Evolutionary conservation across 2,797 vertebrate genomes (phyloP), one percentile per base, ranked within the genome.

Genomic region (Orientallactaga sibirica): DNA sequence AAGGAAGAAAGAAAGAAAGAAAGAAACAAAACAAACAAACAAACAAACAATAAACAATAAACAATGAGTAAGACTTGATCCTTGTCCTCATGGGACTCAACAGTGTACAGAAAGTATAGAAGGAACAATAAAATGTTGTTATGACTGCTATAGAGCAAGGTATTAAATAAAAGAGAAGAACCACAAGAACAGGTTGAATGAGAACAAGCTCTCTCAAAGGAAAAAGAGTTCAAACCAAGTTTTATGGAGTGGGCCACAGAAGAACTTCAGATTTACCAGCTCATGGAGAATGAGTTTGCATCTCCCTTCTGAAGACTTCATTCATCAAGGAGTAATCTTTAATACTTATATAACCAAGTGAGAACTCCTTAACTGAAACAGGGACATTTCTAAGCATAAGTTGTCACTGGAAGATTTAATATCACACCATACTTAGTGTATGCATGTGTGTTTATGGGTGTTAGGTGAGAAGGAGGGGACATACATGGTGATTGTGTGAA

Each of bases 351-450:
- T 22, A 29, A 70, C 52, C 68, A 86, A 83, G 18, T 88, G 19
- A 81, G 52, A 96, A 92, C 73, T 76, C 68, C 67, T 61, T 74
- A 62, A 91, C 55, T 86, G 52, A 94, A 89, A 92, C 58, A 96
- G 41, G 43, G n/a, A 81, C 2, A 10, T 68, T 76, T 91, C 7
- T 10, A 75, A 33, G 66, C 29, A 92, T 79, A 83, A 94, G 90
- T 55, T 2, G 48, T 27, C 58, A 85, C 3, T 27, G 3, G 20
- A 83, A 52, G 37, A 94, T 79, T 88, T 58, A 91, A 77, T 33
- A 90, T n/a, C 62, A 74, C 7, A 37, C 14, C 55, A 74, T 43
- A 62, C 18, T 37, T 27, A 43, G 27, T 48, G 66, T 29, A 33
- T 14, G 18, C 18, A 37, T 74, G 33, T 74, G 73, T 74, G 11